phyloP scores from a whole-genome alignment of 2,797 vertebrate species.

The Polyboroides typus region DNA sequence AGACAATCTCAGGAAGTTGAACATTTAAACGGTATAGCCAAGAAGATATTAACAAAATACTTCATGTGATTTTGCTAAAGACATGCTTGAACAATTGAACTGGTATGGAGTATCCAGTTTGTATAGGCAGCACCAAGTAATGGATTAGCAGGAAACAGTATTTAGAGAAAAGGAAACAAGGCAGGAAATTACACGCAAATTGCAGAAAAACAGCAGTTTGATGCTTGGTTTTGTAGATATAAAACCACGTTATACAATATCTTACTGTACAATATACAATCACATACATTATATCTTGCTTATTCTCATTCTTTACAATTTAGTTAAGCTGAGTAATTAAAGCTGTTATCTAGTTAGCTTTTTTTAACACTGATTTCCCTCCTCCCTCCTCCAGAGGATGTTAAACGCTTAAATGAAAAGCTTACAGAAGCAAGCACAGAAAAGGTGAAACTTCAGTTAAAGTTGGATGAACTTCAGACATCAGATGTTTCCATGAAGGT shows the following conservation, averaged over 20 bases:
- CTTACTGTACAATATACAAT: background rate
- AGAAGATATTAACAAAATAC: background rate
- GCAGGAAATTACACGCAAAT: background rate
- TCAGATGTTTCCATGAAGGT: constrained; percentile 94
- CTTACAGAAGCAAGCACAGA: constrained; percentile 85
- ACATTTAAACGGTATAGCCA: constrained; percentile 85
- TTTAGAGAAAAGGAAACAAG: background rate
- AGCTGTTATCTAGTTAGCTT: background rate
- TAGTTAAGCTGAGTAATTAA: background rate
- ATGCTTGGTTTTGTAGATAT: background rate
- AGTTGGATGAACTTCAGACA: constrained; percentile 90
- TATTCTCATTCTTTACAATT: background rate
- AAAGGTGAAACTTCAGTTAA: constrained; percentile 88
- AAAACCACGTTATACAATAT: background rate
- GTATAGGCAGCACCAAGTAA: background rate
- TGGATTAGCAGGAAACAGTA: background rate
- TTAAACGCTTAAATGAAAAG: constrained; percentile 89
- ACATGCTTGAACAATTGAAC: background rate
- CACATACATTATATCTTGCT: background rate
- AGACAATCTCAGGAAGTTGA: constrained; percentile 89
- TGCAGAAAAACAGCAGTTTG: background rate
- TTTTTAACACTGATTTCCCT: background rate
- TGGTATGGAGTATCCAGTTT: background rate
- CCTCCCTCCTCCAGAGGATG: constrained; percentile 80
- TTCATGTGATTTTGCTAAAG: background rate